These are phyloP conservation scores for Cynaeus angustus DNA, from an alignment of 2,888 invertebrate genomes.

Conservation along the genomic window DNA sequence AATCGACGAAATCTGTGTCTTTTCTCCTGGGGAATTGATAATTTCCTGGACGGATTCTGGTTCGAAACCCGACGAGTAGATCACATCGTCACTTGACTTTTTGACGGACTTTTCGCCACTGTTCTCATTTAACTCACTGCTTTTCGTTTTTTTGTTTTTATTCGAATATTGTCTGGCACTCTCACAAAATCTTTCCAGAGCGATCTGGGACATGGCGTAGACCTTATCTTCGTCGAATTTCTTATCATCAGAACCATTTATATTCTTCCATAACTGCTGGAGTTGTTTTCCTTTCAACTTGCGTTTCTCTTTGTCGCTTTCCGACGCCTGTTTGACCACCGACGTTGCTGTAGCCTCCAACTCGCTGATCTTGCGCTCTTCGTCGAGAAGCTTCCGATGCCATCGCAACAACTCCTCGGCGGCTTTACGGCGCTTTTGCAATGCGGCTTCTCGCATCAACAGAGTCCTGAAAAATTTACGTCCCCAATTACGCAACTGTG, in stretches of 20 bases:
- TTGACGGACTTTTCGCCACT: neutral
- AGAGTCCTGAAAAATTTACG: slow-evolving; percentile 68
- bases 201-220: slow-evolving; percentile 69
- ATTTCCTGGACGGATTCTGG: slow-evolving; percentile 50
- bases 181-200: slow-evolving; percentile 70
- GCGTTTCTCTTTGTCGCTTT: slow-evolving; percentile 45
- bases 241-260: slow-evolving; percentile 69
- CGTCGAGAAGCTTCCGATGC: slow-evolving; percentile 74
- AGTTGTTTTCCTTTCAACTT: slow-evolving; percentile 68
- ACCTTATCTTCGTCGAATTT: slow-evolving; percentile 68
- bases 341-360: slow-evolving; percentile 71
- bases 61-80: slow-evolving; percentile 61
- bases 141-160: slow-evolving; percentile 19
- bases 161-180: slow-evolving; percentile 63
- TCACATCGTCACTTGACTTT: slow-evolving; percentile 35
- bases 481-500: slow-evolving; percentile 11
- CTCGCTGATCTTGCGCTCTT: slow-evolving; percentile 73
- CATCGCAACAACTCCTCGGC: slow-evolving; percentile 74
- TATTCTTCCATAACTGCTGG: slow-evolving; percentile 71
- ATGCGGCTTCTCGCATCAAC: slow-evolving; percentile 72
- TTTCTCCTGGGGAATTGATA: slow-evolving; percentile 43
- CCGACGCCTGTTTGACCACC: slow-evolving; percentile 63
- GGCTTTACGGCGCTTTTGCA: slow-evolving; percentile 71
- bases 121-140: neutral
- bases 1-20: slow-evolving; percentile 58